Evolutionary conservation across 30 jellyfish, hydroid and myxozoan species (phyloP).

Genomic region (Aurelia aurita complex sp. Pacific): DNA sequence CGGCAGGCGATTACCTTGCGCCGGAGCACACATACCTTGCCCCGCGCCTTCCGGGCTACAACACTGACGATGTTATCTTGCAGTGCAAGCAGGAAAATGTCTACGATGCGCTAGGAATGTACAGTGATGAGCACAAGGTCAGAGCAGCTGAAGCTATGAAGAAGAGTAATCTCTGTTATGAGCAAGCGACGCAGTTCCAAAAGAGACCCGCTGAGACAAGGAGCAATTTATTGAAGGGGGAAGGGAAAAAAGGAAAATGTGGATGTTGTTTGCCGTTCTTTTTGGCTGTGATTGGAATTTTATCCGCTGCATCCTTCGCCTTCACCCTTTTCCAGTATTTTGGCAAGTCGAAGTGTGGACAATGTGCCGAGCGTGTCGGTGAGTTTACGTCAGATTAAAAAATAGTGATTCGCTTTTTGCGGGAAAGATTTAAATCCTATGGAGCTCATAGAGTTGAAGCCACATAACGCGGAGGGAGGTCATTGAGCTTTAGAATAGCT

Average conservation of each 20-base stretch:
- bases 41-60: conserved; percentile 64
- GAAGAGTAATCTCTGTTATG: conserved; percentile 31
- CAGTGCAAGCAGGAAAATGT: conserved; percentile 53
- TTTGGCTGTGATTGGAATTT: conserved; percentile 19
- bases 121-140: conserved; percentile 34
- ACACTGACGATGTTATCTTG: conserved; percentile 64
- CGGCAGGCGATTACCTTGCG: neutral
- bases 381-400: neutral
- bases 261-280: conserved; percentile 39
- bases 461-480: too few relatives aligned
- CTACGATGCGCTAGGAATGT: conserved; percentile 65
- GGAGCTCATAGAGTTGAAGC: too few relatives aligned
- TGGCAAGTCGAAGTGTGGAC: conserved; percentile 49
- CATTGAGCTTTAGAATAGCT: too few relatives aligned
- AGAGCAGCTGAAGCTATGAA: conserved; percentile 45
- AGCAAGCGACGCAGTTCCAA: conserved; percentile 17
- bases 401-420: neutral
- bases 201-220: conserved; percentile 12
- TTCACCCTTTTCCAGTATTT: conserved; percentile 54
- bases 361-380: conserved; percentile 3
- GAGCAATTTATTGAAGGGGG: neutral
- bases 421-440: neutral
- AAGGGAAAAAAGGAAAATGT: conserved; percentile 3
- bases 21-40: conserved; percentile 68
- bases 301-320: conserved; percentile 41